phyloP scores from a whole-genome alignment of 2,888 invertebrate species.

The Platycheirus albimanus region DNA sequence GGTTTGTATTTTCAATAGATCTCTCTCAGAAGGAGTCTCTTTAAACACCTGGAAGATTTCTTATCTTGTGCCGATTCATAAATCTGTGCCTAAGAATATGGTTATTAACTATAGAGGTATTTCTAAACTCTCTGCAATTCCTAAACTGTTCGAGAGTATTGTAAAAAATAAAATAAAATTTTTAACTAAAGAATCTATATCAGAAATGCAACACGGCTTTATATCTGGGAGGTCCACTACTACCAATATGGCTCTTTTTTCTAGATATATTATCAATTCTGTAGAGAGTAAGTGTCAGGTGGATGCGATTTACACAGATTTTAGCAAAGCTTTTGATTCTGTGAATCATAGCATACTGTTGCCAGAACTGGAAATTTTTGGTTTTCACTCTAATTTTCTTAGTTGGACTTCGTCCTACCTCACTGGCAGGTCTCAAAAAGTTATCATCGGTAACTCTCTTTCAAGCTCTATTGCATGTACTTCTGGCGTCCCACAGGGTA shows the following conservation, averaged over 20 bases:
- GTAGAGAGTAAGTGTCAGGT: neutral
- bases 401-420: neutral
- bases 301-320: neutral
- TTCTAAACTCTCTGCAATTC: neutral
- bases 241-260: neutral
- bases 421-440: neutral
- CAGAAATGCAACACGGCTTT: neutral
- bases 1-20: neutral
- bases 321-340: neutral
- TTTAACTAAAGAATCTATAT: constrained; percentile 3
- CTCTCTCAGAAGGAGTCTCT: neutral
- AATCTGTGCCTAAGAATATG: neutral
- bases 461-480: neutral
- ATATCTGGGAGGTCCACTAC: neutral
- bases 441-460: neutral
- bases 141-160: neutral
- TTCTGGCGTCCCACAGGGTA: neutral
- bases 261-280: neutral
- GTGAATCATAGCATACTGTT: neutral
- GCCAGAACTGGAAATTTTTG: neutral
- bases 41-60: neutral
- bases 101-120: neutral
- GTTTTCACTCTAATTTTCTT: neutral
- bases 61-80: neutral
- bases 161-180: constrained; percentile 7